Percentiles rank a stretch among this genome's conserved stretches.
These are phyloP conservation scores for Muscicapa adusta DNA, from an alignment of 2,113 vertebrate species.

Conservation along the genomic window DNA sequence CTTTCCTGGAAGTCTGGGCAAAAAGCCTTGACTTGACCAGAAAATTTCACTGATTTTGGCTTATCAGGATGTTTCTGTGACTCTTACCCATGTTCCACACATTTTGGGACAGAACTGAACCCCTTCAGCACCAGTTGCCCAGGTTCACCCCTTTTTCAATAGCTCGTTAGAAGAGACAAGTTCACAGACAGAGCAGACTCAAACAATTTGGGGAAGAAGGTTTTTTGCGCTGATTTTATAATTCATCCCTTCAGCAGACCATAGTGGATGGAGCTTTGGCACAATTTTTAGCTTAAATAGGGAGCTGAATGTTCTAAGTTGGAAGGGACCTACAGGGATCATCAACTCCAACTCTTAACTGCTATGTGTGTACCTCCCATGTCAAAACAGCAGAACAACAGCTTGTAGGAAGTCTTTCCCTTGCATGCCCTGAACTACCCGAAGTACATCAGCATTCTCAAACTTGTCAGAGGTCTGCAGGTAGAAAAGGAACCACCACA, in stretches of 20 bases:
- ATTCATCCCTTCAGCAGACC: not conserved
- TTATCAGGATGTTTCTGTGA: not conserved
- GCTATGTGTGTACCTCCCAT: not conserved
- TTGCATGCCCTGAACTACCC: not conserved
- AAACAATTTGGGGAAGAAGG: not conserved
- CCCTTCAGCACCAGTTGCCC: not conserved
- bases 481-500: not conserved
- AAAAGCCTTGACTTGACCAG: not conserved
- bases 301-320: not conserved
- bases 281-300: not conserved
- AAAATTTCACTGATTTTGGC: not conserved
- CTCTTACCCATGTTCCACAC: not conserved
- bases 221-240: not conserved
- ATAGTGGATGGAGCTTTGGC: not conserved
- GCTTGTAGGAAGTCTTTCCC: not conserved
- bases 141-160: not conserved
- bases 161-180: not conserved
- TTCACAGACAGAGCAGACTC: not conserved
- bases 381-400: not conserved
- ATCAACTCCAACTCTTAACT: fast-evolving
- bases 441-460: not conserved
- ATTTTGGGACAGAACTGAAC: not conserved
- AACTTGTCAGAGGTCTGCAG: not conserved
- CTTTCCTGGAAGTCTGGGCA: not conserved
- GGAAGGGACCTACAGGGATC: not conserved